Evolutionary conservation across 2,888 invertebrate genomes (phyloP), one percentile per base, ranked within the genome.

Genomic region (Mycalesis mineus): DNA sequence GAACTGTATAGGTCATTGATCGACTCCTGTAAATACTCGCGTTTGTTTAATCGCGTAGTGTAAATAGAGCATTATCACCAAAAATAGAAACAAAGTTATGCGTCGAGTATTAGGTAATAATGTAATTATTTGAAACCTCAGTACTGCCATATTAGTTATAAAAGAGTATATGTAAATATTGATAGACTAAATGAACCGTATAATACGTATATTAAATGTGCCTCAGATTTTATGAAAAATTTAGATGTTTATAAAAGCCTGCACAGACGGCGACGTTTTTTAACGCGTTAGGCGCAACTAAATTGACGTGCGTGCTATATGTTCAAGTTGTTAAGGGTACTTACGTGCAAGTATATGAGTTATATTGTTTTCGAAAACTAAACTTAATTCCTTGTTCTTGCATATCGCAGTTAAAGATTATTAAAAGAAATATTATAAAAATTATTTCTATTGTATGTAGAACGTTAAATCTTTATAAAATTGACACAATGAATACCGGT

Each of bases 161-260:
- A 76, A 69, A 75, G 65, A 73, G 58, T 74, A 63, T 72, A 70
- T 86, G 84, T 87, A 87, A 73, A 82, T 82, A 83, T 70, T 67
- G 63, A 68, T 71, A 72, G 66, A 73, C 5, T 22, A 22, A 22
- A 68, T 71, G 71, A 72, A 41, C 44, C 53, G 44, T 75, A 72
- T 64, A 53, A 80, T 85, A 86, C 85, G 82, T 85, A 87, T 83
- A 81, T 82, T 84, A 77, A 82, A 87, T 82, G 88, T 88, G 88
- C 88, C 88, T 88, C 84, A 80, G 80, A 86, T 80, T 85, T 84
- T 86, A 84, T 83, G 75, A 80, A 76, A 58, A 65, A 71, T 75
- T 74, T 77, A 82, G 76, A 84, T 78, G 80, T 84, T 84, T 84
- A 82, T 82, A 37, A 31, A n/a, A 2, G 39, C 39, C 13, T 39